Evolutionary conservation across 2,797 vertebrate species (phyloP), one percentile per base, ranked within the genome.

Genomic region (Crocidura indochinensis): DNA sequence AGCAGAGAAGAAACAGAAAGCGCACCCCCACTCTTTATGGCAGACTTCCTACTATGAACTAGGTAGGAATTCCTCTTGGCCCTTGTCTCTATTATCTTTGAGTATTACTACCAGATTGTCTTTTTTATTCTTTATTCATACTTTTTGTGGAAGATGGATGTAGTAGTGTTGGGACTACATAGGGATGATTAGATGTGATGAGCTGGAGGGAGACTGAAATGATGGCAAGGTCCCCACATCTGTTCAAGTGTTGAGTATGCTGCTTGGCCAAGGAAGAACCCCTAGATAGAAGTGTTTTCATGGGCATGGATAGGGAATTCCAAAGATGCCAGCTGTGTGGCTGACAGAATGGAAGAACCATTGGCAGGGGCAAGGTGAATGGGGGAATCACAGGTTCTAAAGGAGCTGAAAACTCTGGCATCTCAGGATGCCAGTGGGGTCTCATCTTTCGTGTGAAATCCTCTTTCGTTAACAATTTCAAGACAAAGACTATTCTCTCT

Each of bases 391-490:
- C 29, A 49, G 44, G 44, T 44, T 26, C 69, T n/a, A 22, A 64
- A 47, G 47, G 17, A 81, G 51, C 38, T 31, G 68, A 78, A 46
- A 53, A 8, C 65, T 46, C 27, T n/a, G 2, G 1, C 27, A 14
- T 12, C 24, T 79, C 10, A 69, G 53, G n/a, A 10, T 51, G 11
- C 62, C 27, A 82, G 60, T 76, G 53, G 69, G 17, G 20, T 71
- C n/a, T 22, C 14, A 38, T 56, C 47, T 47, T 53, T 29, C 11
- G 29, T 56, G 68, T 62, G 56, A 80, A 72, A 82, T 27, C 44
- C 22, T n/a, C 38, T 93, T 96, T 71, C n/a, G 46, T 53, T 26
- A 88, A 79, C 29, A 12, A 26, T 11, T 84, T 84, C 31, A 17
- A 77, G 24, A 20, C n/a, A 81, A 53, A 8, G 46, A 31, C 31